A percentile compares a stretch with the other conserved stretches of the same genome.
Evolutionary conservation across 2,888 invertebrate species (phyloP).

Genomic region (Aplocera efformata): DNA sequence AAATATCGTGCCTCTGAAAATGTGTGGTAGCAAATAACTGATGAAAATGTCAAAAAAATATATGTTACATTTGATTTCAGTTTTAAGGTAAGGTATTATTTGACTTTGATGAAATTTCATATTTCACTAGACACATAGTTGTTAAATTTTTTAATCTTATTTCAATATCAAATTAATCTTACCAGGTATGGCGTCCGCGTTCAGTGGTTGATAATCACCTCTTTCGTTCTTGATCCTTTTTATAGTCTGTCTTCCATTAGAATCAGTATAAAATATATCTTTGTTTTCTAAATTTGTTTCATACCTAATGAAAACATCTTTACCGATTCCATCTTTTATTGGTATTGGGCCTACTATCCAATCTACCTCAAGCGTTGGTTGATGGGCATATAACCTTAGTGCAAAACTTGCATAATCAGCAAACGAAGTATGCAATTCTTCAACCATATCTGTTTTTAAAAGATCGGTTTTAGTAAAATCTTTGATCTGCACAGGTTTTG

Average conservation of each 20-base stretch:
- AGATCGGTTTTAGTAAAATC: constrained; percentile 31
- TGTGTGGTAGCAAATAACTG: no score
- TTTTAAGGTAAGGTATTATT: no score
- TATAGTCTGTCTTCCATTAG: constrained; percentile 94
- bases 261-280: constrained; percentile 92
- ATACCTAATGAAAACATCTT: constrained; percentile 90
- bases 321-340: constrained; percentile 80
- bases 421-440: constrained; percentile 85
- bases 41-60: no score
- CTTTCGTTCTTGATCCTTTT: constrained; percentile 81
- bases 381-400: constrained; percentile 83
- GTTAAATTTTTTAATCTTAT: no score
- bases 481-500: constrained; percentile 30
- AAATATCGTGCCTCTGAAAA: no score
- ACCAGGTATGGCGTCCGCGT: constrained; percentile 46
- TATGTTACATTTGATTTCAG: no score
- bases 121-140: no score
- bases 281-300: constrained; percentile 81
- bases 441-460: constrained; percentile 81
- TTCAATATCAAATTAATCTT: constrained; percentile 4
- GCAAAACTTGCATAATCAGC: constrained; percentile 87
- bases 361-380: constrained; percentile 84
- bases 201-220: constrained; percentile 35
- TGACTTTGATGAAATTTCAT: no score
- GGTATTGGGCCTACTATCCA: constrained; percentile 91